Evolutionary conservation across 1,140 invertebrate genomes (phyloP), one percentile per base, ranked within the genome.

Genomic region (Drosophila tristis): DNA sequence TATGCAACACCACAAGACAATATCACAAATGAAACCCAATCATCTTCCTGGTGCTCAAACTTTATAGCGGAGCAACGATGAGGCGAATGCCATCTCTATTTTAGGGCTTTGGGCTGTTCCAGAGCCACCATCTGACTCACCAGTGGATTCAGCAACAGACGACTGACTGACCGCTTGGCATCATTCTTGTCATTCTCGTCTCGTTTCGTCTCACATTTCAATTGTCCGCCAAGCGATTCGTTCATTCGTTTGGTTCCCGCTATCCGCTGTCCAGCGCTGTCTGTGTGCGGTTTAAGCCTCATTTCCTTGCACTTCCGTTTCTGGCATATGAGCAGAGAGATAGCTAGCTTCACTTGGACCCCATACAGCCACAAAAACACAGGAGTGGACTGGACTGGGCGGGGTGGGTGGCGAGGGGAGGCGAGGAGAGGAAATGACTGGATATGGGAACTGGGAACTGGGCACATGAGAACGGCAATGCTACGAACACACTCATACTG

Each of bases 261-360:
- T 23, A 45, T 31, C 47, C 56, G 35, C 58, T 65, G 15, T 57
- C 50, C 56, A 9, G 8, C 9, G 57, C 51, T 49, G 64, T 68
- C 64, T 84, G 80, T 79, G 78, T 84, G 80, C 76, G 80, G 80
- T 84, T 84, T 84, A 84, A 84, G 80, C 80, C 80, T 84, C 80
- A 84, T 84, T 84, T 84, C 80, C 80, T 85, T 85, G 77, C 76
- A 80, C 76, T 84, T 84, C 80, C 80, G 80, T 75, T 80, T 54
- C 48, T 84, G 75, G 71, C 74, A 78, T 82, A 74, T 67, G 79
- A 82, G 74, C 79, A 67, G 55, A 74, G 75, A 81, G 57, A 78
- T 55, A 75, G 60, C 35, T 57, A 57, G 70, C 54, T 68, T 70
- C 20, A 20, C 20, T 20, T 20, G 20, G 66, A 59, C 48, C 50